Base-by-base conservation (phyloP, 1,140 invertebrate species). In the Steinernema khuongi region DNA sequence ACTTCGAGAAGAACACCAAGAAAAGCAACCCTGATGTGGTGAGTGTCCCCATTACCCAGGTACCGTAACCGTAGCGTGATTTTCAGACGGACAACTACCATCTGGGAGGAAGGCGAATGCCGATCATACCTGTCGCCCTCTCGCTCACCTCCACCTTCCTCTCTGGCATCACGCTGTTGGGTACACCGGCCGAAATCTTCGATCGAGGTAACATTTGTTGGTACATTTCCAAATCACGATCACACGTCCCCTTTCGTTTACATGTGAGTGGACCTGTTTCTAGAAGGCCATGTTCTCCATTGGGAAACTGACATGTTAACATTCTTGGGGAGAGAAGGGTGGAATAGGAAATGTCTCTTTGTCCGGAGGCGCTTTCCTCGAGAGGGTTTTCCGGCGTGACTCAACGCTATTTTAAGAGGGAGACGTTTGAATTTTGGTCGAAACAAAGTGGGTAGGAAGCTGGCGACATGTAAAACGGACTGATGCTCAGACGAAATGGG, bases 141-240 rank as follows among this genome's bases (percentile, higher is more conserved):
- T 82, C 81, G 11, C 66, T 82, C 31, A 41, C 81, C 0, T 79
- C 80, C 14, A 80, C 79, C 28, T 83, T 83, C 72, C 74, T 84
- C 36, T 83, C 81, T 11, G 80, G 77, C 29, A 84, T 80, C 66
- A 76, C 79, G 31, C 26, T 83, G 22, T 70, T 83, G 18, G 81
- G 81, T 2, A 69, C 74, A 19, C 76, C 81, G 14, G 74, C 73
- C 17, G 80, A 79, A 68, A 75, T 80, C 18, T 79, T 69, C 19
- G 31, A 69, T 19, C 31, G 68, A 69, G 68, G 68, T 69, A 69
- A 50, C 19, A 36, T 4, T 29, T 69, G n/a, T n/a, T n/a, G n/a
- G n/a, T n/a, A n/a, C n/a, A n/a, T n/a, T n/a, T n/a, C n/a, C n/a
- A 43, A 18, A 18, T 43, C 41, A 43, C 18, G 18, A 18, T 43